Conservation (phyloP, 2,888 invertebrate genomes). For the Drosophila siamana region DNA sequence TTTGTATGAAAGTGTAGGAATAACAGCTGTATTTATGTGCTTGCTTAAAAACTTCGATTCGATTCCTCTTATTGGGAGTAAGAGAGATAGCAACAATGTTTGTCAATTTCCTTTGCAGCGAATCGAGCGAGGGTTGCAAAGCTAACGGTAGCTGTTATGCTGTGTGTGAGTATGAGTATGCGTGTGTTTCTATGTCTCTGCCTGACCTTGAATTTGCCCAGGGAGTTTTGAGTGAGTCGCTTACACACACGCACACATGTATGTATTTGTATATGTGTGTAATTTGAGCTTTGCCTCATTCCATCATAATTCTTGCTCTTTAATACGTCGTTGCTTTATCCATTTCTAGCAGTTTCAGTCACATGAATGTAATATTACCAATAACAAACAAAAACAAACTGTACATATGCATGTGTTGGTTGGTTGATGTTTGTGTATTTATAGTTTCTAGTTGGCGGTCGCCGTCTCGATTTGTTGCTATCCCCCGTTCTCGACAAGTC, state of each 20-base stretch:
- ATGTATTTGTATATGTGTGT: conserved; percentile 14
- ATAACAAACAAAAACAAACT: conserved; percentile 7
- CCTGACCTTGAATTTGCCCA: conserved; percentile 58
- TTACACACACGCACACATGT: neutral
- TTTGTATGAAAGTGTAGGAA: neutral
- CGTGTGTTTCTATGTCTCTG: conserved; percentile 26
- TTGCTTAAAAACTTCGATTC: conserved; percentile 34
- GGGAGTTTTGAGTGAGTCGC: conserved; percentile 36
- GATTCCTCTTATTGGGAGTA: conserved; percentile 17
- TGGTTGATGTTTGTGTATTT: conserved; percentile 38
- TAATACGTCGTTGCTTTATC: neutral
- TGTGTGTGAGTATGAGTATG: conserved; percentile 6
- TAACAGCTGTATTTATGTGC: neutral
- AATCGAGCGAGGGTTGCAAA: conserved; percentile 50
- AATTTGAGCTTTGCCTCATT: conserved; percentile 8
- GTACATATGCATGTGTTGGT: conserved; percentile 1
- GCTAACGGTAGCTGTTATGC: conserved; percentile 29
- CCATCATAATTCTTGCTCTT: neutral
- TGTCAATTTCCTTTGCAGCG: conserved; percentile 17
- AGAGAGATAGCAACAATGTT: conserved; percentile 31
- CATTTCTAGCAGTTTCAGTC: conserved; percentile 3
- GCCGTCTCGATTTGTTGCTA: conserved; percentile 13
- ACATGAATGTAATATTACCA: conserved; percentile 9
- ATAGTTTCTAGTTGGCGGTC: conserved; percentile 36
- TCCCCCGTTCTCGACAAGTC: conserved; percentile 28